Base-by-base conservation (phyloP, 2,888 invertebrate species). In the Cheilosia impressa region DNA sequence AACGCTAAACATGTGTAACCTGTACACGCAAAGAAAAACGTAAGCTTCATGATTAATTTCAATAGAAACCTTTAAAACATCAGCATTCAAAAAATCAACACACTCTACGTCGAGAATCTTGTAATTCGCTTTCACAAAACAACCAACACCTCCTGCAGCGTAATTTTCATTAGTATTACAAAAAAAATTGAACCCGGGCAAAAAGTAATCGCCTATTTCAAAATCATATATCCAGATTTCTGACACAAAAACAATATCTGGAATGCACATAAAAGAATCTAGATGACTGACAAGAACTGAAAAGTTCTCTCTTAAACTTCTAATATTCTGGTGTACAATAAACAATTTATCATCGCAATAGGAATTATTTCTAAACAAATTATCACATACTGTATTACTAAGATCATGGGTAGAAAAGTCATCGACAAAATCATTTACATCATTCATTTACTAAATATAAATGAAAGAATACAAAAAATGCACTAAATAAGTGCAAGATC, bases 401-500 rank as follows among this genome's bases (percentile, higher is more conserved):
- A 27, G 27, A 27, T 5, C 17, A 19, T 7, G 27, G 45, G 15
- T 19, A 15, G 68, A 31, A 69, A 57, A 52, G 27, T 68, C 45
- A 57, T 76, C 66, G 10, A 34, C 24, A 31, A 58, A 19, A 27
- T 60, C 50, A 52, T 63, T 19, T 17, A 50, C 43, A 2, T 24
- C 24, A 24, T 2, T 2, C 24, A 50, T 17, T 52, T 52, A n/a
- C 38, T 50, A 7, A 41, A 24, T n/a, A n/a, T n/a, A n/a, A n/a
- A 24, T 24, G 24, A 2, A 2, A 24, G n/a, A n/a, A n/a, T n/a
- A n/a, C n/a, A n/a, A n/a, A n/a, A 2, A 24, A 24, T 4, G 34
- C 50, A 77, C 52, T 58, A 57, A 31, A 78, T 52, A 22, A 38
- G 65, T 50, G 62, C 53, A 57, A 63, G 62, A 63, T 78, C 63